Evolutionary conservation across 2,113 vertebrate genomes (phyloP).

Genomic region (Butorides virescens): DNA sequence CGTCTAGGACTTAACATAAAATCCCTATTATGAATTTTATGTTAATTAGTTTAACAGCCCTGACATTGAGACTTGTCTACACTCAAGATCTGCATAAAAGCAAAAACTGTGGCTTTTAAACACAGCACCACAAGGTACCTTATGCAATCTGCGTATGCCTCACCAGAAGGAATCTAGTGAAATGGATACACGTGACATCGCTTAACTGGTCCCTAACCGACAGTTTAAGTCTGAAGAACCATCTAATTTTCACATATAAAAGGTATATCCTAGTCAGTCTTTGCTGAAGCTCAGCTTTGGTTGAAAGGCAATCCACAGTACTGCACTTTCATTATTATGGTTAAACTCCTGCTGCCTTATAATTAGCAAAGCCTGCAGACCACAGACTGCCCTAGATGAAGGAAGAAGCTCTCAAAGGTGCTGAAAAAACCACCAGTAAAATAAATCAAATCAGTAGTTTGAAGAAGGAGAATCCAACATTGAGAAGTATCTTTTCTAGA

Average conservation of each 20-base stretch:
- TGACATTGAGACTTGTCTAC: not conserved
- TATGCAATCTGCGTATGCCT: not conserved
- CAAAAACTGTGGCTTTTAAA: not conserved
- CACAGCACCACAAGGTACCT: accelerated
- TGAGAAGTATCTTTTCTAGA: not conserved
- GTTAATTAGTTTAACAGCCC: not conserved
- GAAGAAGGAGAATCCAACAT: not conserved
- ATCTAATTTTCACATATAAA: not conserved
- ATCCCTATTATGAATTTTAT: not conserved
- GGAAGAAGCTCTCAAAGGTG: not conserved
- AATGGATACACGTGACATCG: not conserved
- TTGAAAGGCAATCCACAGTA: not conserved
- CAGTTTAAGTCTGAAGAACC: not conserved
- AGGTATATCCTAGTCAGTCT: not conserved
- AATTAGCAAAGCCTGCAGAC: not conserved
- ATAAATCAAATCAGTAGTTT: not conserved
- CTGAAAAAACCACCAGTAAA: not conserved
- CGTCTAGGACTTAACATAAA: not conserved
- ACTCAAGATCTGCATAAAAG: not conserved
- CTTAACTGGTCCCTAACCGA: not conserved
- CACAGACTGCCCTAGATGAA: not conserved
- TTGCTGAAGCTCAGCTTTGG: not conserved
- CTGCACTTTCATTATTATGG: not conserved
- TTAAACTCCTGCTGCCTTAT: not conserved
- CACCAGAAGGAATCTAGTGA: not conserved